These are phyloP conservation scores for Deladenus siricidicola DNA, from an alignment of 2,888 invertebrate genomes.

Conservation along the genomic window DNA sequence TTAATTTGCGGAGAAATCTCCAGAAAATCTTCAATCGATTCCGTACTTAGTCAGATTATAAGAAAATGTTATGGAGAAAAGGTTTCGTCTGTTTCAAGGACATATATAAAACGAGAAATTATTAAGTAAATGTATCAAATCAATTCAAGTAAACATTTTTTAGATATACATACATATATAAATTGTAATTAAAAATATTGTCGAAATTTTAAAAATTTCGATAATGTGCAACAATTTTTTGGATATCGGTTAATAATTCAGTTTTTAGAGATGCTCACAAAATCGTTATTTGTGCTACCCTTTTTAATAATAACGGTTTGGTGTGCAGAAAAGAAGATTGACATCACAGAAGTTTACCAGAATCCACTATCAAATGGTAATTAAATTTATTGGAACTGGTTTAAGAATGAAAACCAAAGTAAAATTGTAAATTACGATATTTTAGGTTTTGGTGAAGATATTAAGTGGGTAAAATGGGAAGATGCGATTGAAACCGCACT, in stretches of 20 bases:
- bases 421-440: background rate
- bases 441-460: conserved; percentile 51
- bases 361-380: conserved; percentile 46
- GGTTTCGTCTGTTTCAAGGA: too few relatives aligned
- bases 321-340: conserved; percentile 13
- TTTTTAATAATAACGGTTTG: background rate
- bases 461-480: conserved; percentile 52
- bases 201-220: background rate
- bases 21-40: too few relatives aligned
- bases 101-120: too few relatives aligned
- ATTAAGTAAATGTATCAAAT: too few relatives aligned
- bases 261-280: background rate
- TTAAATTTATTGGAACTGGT: background rate
- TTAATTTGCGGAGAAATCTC: too few relatives aligned
- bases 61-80: too few relatives aligned
- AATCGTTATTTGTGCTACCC: background rate
- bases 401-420: background rate
- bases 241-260: background rate
- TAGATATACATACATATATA: too few relatives aligned
- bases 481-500: conserved; percentile 51
- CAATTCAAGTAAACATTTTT: too few relatives aligned
- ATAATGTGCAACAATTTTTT: background rate
- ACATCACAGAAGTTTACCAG: conserved; percentile 43
- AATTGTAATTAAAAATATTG: background rate
- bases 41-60: too few relatives aligned